Base-by-base conservation (phyloP, 2,797 vertebrate species). In the Sebastes minor region DNA sequence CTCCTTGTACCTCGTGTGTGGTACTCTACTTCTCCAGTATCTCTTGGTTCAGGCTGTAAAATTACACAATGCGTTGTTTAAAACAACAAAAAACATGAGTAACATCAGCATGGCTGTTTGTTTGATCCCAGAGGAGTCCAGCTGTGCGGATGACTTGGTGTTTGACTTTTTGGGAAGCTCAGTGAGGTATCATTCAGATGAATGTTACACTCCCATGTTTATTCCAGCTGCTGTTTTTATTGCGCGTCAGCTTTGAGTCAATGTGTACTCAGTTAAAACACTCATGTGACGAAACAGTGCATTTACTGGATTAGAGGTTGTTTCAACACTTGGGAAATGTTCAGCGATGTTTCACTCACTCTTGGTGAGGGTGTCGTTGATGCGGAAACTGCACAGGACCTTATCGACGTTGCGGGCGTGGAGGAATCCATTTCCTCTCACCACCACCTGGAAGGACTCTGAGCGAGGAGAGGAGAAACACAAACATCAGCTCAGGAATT, bases 371-470 rank as follows among this genome's bases (percentile, higher is more conserved):
- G 97, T 99, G 87, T 99, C 98, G 0, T 99, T 99, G 92, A 99
- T 98, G 88, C 96, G 95, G 94, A 99, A 99, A 88, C 98, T 99
- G 95, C 99, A 99, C 80, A 98, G 96, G 49, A 99, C 99, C 64
- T 97, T 95, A 79, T 99, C 97, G 0, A 98, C 97, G 0, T 97
- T 99, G 10, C 98, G 95, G 33, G 98, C 96, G 0, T 97, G 98
- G 10, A 97, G 97, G 85, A 99, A 99, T 57, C 99, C 98, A 0
- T 99, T 99, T 28, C 99, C 99, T 82, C 95, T 96, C 73, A 99
- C 98, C 0, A 99, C 98, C 0, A 99, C 99, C 94, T 99, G 97
- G 84, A 99, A 99, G 0, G 97, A 95, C 83, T 98, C 99, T 99
- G 94, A 86, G 71, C 2, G 35, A 61, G 20, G 18, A 23, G 49